A percentile compares a stretch with the other conserved stretches of the same genome.
Evolutionary conservation across 92 coral and sea anemone genomes (phyloP).

Genomic region (Paragorgia papillata): DNA sequence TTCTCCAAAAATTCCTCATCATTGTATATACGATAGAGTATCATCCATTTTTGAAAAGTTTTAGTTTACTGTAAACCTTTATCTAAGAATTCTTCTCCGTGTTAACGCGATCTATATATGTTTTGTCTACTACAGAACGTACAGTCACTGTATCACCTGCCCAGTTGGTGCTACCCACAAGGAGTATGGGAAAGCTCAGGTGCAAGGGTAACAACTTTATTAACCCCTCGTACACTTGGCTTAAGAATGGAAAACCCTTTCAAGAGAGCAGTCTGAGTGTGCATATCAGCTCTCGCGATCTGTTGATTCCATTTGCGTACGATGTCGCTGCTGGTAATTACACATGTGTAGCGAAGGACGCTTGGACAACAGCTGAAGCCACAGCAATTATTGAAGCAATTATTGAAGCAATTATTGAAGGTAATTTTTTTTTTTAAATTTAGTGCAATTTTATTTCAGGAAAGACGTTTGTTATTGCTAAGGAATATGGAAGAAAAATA

Average conservation of each 20-base stretch:
- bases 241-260: conserved; percentile 30
- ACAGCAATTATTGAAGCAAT: conserved; percentile 57
- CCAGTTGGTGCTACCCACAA: conserved; percentile 57
- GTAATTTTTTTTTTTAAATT: conserved; percentile 42
- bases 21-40: too few relatives aligned
- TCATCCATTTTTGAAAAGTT: too few relatives aligned
- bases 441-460: too few relatives aligned
- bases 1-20: too few relatives aligned
- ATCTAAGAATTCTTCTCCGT: neutral
- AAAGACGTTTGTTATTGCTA: too few relatives aligned
- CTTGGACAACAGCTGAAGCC: conserved; percentile 44
- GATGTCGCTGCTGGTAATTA: conserved; percentile 52
- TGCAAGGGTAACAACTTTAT: conserved; percentile 71
- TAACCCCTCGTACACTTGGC: conserved; percentile 68
- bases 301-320: conserved; percentile 52
- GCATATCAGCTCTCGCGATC: conserved; percentile 12
- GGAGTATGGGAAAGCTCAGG: conserved; percentile 51
- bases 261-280: neutral
- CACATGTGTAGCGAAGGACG: conserved; percentile 65
- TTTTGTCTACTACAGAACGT: neutral
- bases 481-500: too few relatives aligned
- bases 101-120: neutral
- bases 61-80: too few relatives aligned
- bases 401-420: too few relatives aligned
- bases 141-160: neutral